Percentiles rank a stretch among this genome's conserved stretches.
Evolutionary conservation across 2,888 invertebrate species (phyloP).

Genomic region (Ceriagrion tenellum): DNA sequence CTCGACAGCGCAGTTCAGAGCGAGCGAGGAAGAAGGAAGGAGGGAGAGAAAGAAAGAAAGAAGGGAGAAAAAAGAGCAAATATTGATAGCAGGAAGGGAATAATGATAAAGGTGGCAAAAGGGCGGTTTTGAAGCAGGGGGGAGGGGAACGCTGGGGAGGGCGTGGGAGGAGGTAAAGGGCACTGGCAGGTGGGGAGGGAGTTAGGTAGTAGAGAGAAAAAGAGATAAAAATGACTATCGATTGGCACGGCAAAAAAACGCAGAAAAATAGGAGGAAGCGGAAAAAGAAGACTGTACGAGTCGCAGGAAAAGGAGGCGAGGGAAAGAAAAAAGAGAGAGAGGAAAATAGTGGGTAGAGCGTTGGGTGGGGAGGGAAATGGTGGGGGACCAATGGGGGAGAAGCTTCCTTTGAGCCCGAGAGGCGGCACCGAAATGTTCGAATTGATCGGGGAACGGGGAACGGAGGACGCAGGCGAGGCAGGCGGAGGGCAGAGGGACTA

Average conservation of each 20-base stretch:
- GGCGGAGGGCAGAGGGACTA: neutral
- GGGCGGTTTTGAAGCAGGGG: slow-evolving; percentile 8
- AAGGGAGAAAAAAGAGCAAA: neutral
- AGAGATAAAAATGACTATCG: slow-evolving; percentile 50
- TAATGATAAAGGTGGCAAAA: slow-evolving; percentile 36
- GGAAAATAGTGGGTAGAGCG: neutral
- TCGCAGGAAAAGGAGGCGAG: neutral
- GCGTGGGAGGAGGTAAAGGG: neutral
- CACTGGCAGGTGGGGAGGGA: neutral
- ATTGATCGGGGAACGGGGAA: slow-evolving; percentile 51
- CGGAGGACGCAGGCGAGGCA: neutral
- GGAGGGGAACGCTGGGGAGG: neutral
- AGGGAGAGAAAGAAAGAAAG: neutral
- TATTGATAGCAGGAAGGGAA: slow-evolving; percentile 38
- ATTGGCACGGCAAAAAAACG: slow-evolving; percentile 44
- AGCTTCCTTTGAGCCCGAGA: slow-evolving; percentile 38
- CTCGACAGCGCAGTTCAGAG: no score
- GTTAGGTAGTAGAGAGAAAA: neutral
- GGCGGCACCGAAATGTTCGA: slow-evolving; percentile 52
- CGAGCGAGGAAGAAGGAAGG: neutral
- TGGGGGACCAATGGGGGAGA: slow-evolving; percentile 27
- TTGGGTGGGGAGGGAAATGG: neutral
- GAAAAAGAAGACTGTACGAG: neutral
- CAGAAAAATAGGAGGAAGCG: slow-evolving; percentile 30
- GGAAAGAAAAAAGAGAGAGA: neutral